Evolutionary conservation across 2,113 vertebrate species (phyloP).

Genomic region (Hippocampus zosterae): DNA sequence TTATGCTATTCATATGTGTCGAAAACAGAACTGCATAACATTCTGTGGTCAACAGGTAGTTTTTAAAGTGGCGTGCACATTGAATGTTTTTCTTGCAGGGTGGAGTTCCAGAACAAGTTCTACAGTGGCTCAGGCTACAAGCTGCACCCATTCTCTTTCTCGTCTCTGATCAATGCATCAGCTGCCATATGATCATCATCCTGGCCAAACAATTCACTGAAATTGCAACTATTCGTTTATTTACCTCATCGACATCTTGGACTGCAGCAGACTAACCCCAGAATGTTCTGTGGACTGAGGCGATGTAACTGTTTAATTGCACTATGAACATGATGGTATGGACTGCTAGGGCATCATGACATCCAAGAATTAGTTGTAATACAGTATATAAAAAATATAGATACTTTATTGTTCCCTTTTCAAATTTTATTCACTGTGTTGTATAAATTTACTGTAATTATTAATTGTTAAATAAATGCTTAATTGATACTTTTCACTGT

Average conservation of each 20-base stretch:
- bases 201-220: constrained; percentile 4
- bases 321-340: constrained; percentile 29
- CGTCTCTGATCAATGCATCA: constrained; percentile 55
- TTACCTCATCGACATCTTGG: constrained; percentile 16
- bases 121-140: constrained; percentile 73
- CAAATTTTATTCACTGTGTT: constrained; percentile 21
- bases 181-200: constrained; percentile 39
- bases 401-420: constrained; percentile 22
- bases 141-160: constrained; percentile 70
- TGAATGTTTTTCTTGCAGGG: constrained; percentile 55
- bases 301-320: constrained; percentile 34
- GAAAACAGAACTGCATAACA: neutral
- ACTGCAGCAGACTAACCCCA: constrained; percentile 15
- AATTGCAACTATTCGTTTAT: constrained; percentile 31
- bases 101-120: constrained; percentile 79
- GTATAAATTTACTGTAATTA: constrained; percentile 25
- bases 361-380: constrained; percentile 8
- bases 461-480: neutral
- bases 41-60: neutral
- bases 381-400: neutral
- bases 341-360: constrained; percentile 43
- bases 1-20: neutral
- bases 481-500: constrained; percentile 18
- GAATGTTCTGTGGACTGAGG: constrained; percentile 12
- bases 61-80: neutral